Evolutionary conservation across 2,797 vertebrate species (phyloP), one percentile per base, ranked within the genome.

Genomic region (Hippoglossus hippoglossus): DNA sequence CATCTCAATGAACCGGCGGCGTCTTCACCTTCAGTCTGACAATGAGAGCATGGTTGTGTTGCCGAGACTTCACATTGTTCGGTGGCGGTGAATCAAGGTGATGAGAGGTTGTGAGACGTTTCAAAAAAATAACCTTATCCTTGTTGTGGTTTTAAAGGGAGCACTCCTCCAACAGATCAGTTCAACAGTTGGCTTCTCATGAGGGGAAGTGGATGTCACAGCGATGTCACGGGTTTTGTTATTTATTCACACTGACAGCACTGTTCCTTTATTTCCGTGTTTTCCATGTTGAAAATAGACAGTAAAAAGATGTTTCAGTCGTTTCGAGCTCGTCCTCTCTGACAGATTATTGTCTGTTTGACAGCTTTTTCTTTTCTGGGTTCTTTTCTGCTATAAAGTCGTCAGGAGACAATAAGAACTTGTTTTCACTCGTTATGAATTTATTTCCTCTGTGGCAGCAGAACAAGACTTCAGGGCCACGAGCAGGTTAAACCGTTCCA

Each of bases 1-100:
- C 60, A 59, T 86, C 61, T 60, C 58, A 68, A 63, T 70, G 60
- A 80, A 28, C 21, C 31, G 55, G 41, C 46, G n/a, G 44, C 39
- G 21, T 50, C 46, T 54, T 85, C 71, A 79, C 81, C 75, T 83
- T 85, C 75, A 71, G 15, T 22, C 49, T 71, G 54, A 67, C 59
- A 39, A 18, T 49, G 8, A 58, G 50, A 53, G 41, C 50, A 34
- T 22, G 28, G 12, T 22, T 54, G 28, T 31, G 41, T 18, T 41
- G 4, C 41, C 1, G 16, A 6, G 41, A 44, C 54, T 4, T 64
- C 3, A 28, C 41, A 44, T 61, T 13, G 46, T 76, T 6, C 39
- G 3, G 3, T 47, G 44, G 9, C 73, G 52, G 44, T n/a, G 61
- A 6, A 62, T 51, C 60, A n/a, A 11, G 22, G 6, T 49, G 53